phyloP scores from a whole-genome alignment of 2,888 invertebrate species.

The Lepidocyrtoides sp. region DNA sequence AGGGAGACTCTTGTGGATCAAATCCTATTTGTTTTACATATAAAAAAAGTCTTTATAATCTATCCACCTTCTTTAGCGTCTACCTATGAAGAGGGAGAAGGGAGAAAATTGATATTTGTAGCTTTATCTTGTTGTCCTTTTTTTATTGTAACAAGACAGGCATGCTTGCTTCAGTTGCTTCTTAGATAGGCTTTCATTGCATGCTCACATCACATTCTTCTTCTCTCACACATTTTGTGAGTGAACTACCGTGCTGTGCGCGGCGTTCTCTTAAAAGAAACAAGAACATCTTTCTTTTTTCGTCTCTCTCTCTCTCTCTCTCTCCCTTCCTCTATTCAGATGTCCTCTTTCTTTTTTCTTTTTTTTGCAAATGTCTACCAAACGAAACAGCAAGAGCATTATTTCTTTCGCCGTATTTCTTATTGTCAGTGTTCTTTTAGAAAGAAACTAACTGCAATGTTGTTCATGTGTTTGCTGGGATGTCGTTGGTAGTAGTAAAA shows the following conservation, averaged over 20 bases:
- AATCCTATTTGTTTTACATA: constrained; percentile 52
- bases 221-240: constrained; percentile 18
- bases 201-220: constrained; percentile 41
- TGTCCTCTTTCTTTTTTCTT: not conserved
- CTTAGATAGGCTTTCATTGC: constrained; percentile 33
- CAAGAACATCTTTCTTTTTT: constrained; percentile 45
- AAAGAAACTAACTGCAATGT: constrained; percentile 29
- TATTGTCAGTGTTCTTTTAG: constrained; percentile 32
- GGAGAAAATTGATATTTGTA: constrained; percentile 63
- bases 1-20: constrained; percentile 14
- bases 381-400: not conserved
- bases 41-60: constrained; percentile 9
- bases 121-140: constrained; percentile 41
- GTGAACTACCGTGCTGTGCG: constrained; percentile 49
- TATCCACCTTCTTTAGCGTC: not conserved
- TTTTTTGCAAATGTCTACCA: constrained; percentile 41
- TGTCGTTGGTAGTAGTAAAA: constrained; percentile 12
- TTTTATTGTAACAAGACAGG: constrained; percentile 41
- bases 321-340: not conserved
- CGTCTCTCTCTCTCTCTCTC: not conserved
- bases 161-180: not conserved
- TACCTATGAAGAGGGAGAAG: constrained; percentile 12
- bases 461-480: constrained; percentile 33
- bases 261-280: constrained; percentile 6
- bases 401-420: constrained; percentile 33